These are phyloP conservation scores for Bos javanicus DNA, from an alignment of 2,113 vertebrate species.

Conservation along the genomic window DNA sequence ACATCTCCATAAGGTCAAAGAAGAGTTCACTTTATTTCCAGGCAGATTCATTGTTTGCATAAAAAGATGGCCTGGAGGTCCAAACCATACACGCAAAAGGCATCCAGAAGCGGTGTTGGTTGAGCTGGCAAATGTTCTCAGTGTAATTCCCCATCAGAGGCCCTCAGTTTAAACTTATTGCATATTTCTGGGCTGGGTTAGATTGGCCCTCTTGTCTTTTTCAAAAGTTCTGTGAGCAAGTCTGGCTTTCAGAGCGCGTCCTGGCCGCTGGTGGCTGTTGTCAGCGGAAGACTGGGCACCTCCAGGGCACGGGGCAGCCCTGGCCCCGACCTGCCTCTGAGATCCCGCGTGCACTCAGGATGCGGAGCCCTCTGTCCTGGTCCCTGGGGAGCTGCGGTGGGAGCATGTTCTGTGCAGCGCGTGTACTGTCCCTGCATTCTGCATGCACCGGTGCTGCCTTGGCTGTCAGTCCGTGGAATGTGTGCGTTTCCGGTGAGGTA, in stretches of 20 bases:
- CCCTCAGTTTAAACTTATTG: not conserved
- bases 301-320: not conserved
- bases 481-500: not conserved
- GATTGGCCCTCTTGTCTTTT: not conserved
- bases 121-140: not conserved
- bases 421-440: not conserved
- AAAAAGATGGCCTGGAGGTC: not conserved
- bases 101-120: not conserved
- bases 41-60: not conserved
- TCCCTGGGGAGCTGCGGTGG: not conserved
- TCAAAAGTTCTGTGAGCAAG: not conserved
- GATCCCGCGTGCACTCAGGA: not conserved
- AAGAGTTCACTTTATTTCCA: not conserved
- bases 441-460: not conserved
- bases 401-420: not conserved
- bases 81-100: not conserved
- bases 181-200: not conserved
- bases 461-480: not conserved
- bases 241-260: not conserved
- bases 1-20: not conserved
- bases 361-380: accelerated
- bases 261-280: not conserved
- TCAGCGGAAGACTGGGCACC: not conserved
- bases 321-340: not conserved
- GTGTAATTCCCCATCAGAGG: not conserved